Percentiles rank a stretch among this genome's conserved stretches.
These are phyloP conservation scores for Tribolium castaneum DNA, from an alignment of 1,140 invertebrate genomes.

Conservation along the genomic window DNA sequence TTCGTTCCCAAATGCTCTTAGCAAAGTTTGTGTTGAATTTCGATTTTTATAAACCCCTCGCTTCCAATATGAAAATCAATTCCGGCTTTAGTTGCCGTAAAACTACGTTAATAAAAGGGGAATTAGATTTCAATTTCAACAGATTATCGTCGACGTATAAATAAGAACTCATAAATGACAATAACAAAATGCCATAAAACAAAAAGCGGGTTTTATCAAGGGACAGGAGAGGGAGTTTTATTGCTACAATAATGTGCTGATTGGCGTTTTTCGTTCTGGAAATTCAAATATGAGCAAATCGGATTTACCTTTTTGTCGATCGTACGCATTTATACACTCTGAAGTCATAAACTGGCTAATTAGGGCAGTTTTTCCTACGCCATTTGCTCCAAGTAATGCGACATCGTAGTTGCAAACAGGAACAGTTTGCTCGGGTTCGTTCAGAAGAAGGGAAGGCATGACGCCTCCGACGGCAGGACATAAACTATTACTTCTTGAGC, in stretches of 20 bases:
- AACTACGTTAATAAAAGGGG: not conserved
- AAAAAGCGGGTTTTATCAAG: not conserved
- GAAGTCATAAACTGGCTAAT: constrained; percentile 95
- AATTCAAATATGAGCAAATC: not conserved
- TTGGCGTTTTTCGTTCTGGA: not conserved
- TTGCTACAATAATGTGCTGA: not conserved
- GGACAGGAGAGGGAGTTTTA: not conserved
- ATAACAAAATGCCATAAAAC: not conserved
- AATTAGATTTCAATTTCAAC: not conserved
- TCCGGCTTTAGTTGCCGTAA: not conserved
- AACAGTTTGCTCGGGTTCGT: constrained; percentile 50
- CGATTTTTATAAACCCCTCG: too few species aligned
- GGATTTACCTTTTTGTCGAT: constrained; percentile 76
- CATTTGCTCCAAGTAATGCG: constrained; percentile 84
- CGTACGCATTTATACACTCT: constrained; percentile 94
- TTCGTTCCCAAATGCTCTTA: too few species aligned
- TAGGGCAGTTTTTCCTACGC: constrained; percentile 91
- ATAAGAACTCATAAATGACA: not conserved
- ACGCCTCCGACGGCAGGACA: constrained; percentile 56
- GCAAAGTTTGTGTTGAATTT: too few species aligned
- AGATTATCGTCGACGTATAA: not conserved
- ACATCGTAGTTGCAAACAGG: constrained; percentile 75
- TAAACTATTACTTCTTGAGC: constrained; percentile 83
- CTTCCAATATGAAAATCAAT: not conserved
- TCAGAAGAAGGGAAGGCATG: constrained; percentile 60